Evolutionary conservation across 2,797 vertebrate genomes (phyloP), one percentile per base, ranked within the genome.

Genomic region (Aldrovandia affinis): DNA sequence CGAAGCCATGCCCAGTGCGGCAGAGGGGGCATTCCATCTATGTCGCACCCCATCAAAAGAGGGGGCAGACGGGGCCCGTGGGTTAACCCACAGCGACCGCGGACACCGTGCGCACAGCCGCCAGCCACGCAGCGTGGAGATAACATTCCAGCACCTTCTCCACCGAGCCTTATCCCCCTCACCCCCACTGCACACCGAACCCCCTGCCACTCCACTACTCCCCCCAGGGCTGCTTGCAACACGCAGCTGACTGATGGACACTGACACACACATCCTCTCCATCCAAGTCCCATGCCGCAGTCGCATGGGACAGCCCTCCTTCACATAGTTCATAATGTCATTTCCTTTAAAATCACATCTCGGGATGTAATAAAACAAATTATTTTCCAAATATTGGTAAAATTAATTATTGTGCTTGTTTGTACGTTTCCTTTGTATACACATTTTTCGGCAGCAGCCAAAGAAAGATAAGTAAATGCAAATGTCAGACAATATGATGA

Each of bases 401-500:
- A 73, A 75, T 50, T 57, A 18, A 20, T 75, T n/a, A 18, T 8
- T 10, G 70, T 39, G 22, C n/a, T 44, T 75, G 39, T 44, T 44
- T 22, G 70, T 44, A 44, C 20, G 36, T 75, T 75, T 44, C 36
- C 20, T 75, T 75, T 75, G 70, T 9, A 12, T 36, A 70, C 33
- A 30, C 39, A 75, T 33, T 39, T 75, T n/a, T 4, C 44, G 70
- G 70, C 70, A 42, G 15, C 70, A 44, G n/a, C 18, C 36, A 5
- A 10, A 9, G 70, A n/a, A 70, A 70, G 30, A 70, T 15, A 70
- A 44, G 36, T 18, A 75, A 75, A 75, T 44, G 20, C 39, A 75
- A 75, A 75, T 75, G 70, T 75, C 70, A 75, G 18, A 75, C 39
- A n/a, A n/a, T n/a, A n/a, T n/a, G n/a, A n/a, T 28, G 65, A 22